Base-by-base conservation (phyloP, 2,888 invertebrate genomes). In the Nudaria mundana region DNA sequence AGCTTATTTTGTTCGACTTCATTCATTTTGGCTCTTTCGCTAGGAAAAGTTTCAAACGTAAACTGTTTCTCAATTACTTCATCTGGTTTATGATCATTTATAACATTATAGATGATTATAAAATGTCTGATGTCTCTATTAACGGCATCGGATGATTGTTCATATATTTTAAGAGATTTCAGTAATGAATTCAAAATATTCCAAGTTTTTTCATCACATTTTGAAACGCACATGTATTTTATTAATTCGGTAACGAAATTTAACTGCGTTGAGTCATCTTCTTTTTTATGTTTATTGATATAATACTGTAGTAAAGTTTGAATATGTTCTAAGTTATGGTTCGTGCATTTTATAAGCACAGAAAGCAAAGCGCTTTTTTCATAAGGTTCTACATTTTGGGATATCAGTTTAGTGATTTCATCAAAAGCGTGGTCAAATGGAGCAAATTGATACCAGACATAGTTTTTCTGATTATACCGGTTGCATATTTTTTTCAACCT, bases 391-490 rank as follows among this genome's bases (percentile, higher is more conserved):
- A 22, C 20, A 14, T 20, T 25, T 18, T 26, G 12, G 2, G 48
- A 41, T 37, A 59, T 47, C 12, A 56, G 25, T 30, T 22, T 44
- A n/a, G 52, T 59, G 5, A 59, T 48, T 39, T 76, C 74, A 7
- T 44, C 33, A 49, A 81, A 76, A 7, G 83, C 81, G 2, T 47
- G 51, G 35, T 66, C 56, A 49, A 83, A 83, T 22, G 71, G 63
- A 2, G 79, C 75, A 50, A 70, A 76, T 23, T 53, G 56, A 44
- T 81, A 83, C 80, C 81, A 83, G 6, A 57, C 29, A 38, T 77
- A 66, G 36, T 50, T 13, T 10, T 42, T 18, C 54, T 45, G 22
- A 37, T 43, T 36, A 26, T 29, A 15, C 48, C 40, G 26, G 22
- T 30, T n/a, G 39, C 30, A 29, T 43, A 52, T 18, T 24, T 47